Conservation (phyloP, 1,140 invertebrate species). For the Pseudoatta argentina region DNA sequence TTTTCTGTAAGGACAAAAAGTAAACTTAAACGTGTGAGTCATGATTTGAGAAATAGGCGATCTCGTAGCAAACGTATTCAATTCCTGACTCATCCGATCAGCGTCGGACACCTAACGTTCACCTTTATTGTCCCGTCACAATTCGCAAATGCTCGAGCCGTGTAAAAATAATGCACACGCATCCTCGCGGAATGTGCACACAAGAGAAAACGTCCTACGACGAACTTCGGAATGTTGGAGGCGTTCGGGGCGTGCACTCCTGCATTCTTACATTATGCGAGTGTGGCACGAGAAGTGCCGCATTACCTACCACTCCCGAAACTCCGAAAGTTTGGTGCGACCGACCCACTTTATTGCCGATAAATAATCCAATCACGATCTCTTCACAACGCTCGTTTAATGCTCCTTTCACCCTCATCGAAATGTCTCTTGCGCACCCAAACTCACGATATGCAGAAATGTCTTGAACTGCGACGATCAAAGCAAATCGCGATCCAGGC, state of each 20-base stretch:
- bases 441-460: slow-evolving; percentile 3
- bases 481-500: background rate
- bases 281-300: slow-evolving; percentile 5
- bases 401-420: slow-evolving; percentile 32
- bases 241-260: slow-evolving; percentile 65
- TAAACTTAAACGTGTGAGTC: background rate
- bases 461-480: background rate
- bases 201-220: slow-evolving; percentile 65
- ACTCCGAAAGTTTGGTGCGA: slow-evolving; percentile 51
- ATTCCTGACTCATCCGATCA: slow-evolving; percentile 7
- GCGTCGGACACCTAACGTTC: background rate
- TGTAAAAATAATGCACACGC: slow-evolving; percentile 52
- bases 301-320: slow-evolving; percentile 59
- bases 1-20: background rate
- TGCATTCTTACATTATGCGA: slow-evolving; percentile 53
- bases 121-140: slow-evolving; percentile 40
- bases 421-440: slow-evolving; percentile 23
- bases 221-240: slow-evolving; percentile 69
- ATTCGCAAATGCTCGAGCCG: slow-evolving; percentile 2
- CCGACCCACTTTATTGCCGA: slow-evolving; percentile 46
- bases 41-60: background rate
- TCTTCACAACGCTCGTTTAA: slow-evolving; percentile 24
- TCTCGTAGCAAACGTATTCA: background rate
- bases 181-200: slow-evolving; percentile 45
- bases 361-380: slow-evolving; percentile 53